These are phyloP conservation scores for Nothocercus nigrocapillus DNA, from an alignment of 2,113 vertebrate species.

Conservation along the genomic window DNA sequence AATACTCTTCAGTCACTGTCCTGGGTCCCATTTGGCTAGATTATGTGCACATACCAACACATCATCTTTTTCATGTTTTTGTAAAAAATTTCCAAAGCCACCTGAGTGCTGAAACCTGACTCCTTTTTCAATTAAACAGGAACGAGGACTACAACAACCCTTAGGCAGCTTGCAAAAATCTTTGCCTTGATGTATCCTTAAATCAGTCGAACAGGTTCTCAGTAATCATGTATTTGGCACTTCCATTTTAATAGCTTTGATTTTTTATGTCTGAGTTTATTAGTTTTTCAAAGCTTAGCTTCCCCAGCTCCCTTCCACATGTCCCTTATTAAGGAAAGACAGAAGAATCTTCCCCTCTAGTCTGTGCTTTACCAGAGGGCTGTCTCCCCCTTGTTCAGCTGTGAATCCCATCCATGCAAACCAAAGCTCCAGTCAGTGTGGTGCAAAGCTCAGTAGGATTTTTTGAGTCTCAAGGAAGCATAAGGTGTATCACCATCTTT, in stretches of 20 bases:
- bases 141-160: not conserved
- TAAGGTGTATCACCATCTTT: not conserved
- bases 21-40: not conserved
- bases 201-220: not conserved
- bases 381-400: not conserved
- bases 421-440: not conserved
- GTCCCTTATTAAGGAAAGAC: not conserved
- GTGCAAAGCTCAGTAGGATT: not conserved
- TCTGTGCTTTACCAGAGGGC: not conserved
- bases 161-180: not conserved
- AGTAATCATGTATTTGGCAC: not conserved
- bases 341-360: not conserved
- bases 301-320: not conserved
- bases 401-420: not conserved
- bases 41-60: not conserved
- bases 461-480: not conserved
- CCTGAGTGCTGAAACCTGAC: not conserved
- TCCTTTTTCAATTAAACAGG: not conserved
- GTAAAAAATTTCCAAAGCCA: not conserved
- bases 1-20: no score
- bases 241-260: slow-evolving; percentile 23
- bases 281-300: slow-evolving; percentile 26
- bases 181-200: not conserved
- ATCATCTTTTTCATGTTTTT: not conserved
- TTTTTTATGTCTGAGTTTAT: slow-evolving; percentile 9